Evolutionary conservation across 2,797 vertebrate species (phyloP), one percentile per base, ranked within the genome.

Genomic region (Xenopus petersii): DNA sequence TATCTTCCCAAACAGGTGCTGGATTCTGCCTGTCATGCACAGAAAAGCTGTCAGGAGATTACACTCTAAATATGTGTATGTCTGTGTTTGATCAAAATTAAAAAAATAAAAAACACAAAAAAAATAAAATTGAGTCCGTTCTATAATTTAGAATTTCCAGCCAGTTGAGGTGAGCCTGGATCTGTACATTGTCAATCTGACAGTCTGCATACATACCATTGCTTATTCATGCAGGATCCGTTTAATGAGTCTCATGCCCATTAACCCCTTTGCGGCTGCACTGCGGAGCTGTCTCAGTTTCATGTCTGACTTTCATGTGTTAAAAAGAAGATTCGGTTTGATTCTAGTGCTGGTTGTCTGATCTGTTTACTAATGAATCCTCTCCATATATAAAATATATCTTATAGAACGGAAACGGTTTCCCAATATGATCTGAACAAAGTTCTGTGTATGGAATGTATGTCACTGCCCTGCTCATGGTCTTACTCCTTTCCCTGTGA

Each of bases 151-250:
- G 3, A 8, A 8, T 63, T 63, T 33, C 60, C 12, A 16, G 60
- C 33, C 26, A 63, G 26, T 63, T 4, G 26, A 63, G 60, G 60
- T 36, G 60, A 63, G 15, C 26, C 60, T 36, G 26, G n/a, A 11
- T 63, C 60, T 63, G 60, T 63, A 26, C 7, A 63, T 63, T 63
- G 13, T 36, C 60, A 63, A 5, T 36, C 30, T 63, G 60, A 36
- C 60, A 63, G 60, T 21, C 16, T 33, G 30, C 15, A 16, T 63
- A 63, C 60, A 36, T 33, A 33, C 3, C 7, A 36, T 63, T 63
- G 24, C 26, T 36, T 36, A 63, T 36, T 15, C 60, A 63, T 33
- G 30, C 12, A 36, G 12, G 5, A 36, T 36, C 33, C 24, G 11
- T 36, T 33, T 63, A 63, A 63, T 36, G 60, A 63, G 30, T 12